These are phyloP conservation scores for Lordiphosa clarofinis DNA, from an alignment of 1,140 invertebrate genomes.

Conservation along the genomic window DNA sequence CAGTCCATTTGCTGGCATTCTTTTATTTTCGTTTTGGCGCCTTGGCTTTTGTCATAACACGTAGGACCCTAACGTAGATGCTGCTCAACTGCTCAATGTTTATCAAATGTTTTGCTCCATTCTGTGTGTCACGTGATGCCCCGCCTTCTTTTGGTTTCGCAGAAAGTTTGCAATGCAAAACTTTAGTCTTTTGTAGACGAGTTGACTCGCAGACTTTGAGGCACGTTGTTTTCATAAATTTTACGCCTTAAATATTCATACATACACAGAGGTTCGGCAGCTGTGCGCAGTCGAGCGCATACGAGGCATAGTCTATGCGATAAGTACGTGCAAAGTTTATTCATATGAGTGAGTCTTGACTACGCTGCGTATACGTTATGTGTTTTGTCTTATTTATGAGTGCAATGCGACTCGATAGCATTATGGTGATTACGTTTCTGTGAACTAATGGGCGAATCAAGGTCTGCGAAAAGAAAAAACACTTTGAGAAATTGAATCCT, in stretches of 20 bases:
- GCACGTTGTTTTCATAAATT: constrained; percentile 77
- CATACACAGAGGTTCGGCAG: constrained; percentile 44
- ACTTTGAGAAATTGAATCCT: constrained; percentile 56
- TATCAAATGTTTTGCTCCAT: constrained; percentile 67
- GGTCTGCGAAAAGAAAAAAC: constrained; percentile 39
- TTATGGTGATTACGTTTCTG: constrained; percentile 70
- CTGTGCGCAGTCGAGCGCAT: constrained; percentile 65
- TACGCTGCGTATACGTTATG: constrained; percentile 67
- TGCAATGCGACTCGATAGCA: constrained; percentile 62
- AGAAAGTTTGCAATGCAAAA: constrained; percentile 66
- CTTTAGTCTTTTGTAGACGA: constrained; percentile 35
- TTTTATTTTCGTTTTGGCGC: constrained; percentile 29
- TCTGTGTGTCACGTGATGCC: constrained; percentile 63
- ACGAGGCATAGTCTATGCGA: constrained; percentile 60
- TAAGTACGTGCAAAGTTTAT: constrained; percentile 74
- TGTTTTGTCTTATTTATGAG: constrained; percentile 71
- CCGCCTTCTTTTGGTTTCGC: constrained; percentile 7
- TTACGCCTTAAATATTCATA: constrained; percentile 73
- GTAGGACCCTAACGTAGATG: constrained; percentile 30
- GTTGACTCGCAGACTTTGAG: constrained; percentile 34
- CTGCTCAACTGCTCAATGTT: constrained; percentile 64
- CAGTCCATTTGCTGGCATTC: constrained; percentile 60
- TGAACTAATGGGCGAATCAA: constrained; percentile 69
- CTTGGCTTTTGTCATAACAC: constrained; percentile 51
- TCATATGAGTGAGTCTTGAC: constrained; percentile 61